These are phyloP conservation scores for Oscheius sp. DNA, from an alignment of 2,888 invertebrate species.

Conservation along the genomic window DNA sequence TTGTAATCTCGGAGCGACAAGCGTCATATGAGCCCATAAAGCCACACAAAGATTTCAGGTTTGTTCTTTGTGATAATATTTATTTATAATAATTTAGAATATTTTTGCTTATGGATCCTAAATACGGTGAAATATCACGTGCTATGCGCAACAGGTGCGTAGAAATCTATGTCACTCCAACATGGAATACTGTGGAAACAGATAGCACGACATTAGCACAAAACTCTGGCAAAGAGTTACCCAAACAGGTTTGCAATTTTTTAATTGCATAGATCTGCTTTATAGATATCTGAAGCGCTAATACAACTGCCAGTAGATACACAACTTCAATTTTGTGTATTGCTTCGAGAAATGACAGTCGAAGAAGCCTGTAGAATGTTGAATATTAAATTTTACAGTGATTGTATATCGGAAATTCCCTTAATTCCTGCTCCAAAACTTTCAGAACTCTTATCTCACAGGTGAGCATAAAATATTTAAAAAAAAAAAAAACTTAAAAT, in stretches of 20 bases:
- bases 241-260: constrained; percentile 13
- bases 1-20: constrained; percentile 90
- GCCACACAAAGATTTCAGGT: constrained; percentile 86
- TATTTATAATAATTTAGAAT: constrained; percentile 75
- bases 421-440: neutral
- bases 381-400: constrained; percentile 23
- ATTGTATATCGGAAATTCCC: neutral
- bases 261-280: neutral
- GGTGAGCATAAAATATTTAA: neutral
- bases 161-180: constrained; percentile 80
- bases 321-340: constrained; percentile 39
- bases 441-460: neutral
- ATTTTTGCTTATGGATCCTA: constrained; percentile 92
- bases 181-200: constrained; percentile 36
- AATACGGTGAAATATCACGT: constrained; percentile 91
- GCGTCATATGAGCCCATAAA: constrained; percentile 77
- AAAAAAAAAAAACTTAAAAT: no score
- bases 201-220: constrained; percentile 29
- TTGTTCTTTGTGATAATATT: neutral
- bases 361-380: constrained; percentile 33
- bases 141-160: constrained; percentile 98
- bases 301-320: constrained; percentile 16
- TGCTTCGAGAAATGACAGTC: constrained; percentile 37
- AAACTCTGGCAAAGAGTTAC: neutral
- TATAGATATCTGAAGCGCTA: constrained; percentile 21